phyloP scores from a whole-genome alignment of 2,113 vertebrate species.

The Bubalus kerabau region DNA sequence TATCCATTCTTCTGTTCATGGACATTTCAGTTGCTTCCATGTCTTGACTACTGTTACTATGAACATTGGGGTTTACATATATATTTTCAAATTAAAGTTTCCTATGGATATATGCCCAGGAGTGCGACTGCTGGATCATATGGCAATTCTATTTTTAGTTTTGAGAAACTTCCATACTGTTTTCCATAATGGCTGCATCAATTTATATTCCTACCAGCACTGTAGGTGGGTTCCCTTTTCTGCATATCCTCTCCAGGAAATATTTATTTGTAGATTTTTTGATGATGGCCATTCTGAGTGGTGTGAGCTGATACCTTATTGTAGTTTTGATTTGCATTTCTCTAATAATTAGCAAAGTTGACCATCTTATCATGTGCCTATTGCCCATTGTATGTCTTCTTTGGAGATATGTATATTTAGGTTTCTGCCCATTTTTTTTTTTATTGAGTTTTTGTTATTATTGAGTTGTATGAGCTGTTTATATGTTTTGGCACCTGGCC shows the following conservation, averaged over 20 bases:
- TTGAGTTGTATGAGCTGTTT: neutral
- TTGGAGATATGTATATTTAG: neutral
- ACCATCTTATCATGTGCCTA: neutral
- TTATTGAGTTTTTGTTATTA: neutral
- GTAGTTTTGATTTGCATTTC: neutral
- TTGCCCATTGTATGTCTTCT: neutral
- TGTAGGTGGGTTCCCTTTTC: neutral
- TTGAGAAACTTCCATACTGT: neutral
- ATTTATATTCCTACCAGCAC: neutral
- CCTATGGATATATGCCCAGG: neutral
- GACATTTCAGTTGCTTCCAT: neutral
- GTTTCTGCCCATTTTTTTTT: neutral
- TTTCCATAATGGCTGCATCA: neutral
- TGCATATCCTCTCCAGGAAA: neutral
- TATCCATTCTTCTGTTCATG: neutral
- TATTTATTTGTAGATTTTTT: neutral
- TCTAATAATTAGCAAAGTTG: neutral
- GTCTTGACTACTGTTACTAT: neutral
- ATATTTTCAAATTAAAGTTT: neutral
- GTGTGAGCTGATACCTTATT: neutral
- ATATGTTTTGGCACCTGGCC: neutral
- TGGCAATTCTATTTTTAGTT: neutral
- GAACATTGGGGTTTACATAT: neutral
- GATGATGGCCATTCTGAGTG: neutral
- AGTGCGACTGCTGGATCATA: neutral